These are phyloP conservation scores for Drosophila pseudotalamancana DNA, from an alignment of 2,888 invertebrate genomes.

Conservation along the genomic window DNA sequence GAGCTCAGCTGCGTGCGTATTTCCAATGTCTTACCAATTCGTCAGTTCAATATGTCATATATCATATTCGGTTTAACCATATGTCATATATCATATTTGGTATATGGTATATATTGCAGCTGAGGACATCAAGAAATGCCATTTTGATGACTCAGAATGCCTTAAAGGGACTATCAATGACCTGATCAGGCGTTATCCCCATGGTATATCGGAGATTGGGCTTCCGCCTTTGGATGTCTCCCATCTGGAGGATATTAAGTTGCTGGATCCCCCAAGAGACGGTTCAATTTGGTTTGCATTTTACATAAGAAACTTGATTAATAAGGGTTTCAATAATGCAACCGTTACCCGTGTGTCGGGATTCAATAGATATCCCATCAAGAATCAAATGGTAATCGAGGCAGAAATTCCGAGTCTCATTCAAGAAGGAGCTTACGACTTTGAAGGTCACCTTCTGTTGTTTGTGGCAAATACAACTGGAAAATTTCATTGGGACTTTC, in stretches of 20 bases:
- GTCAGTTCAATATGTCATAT: no score
- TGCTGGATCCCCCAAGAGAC: constrained; percentile 1
- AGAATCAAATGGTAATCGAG: constrained; percentile 43
- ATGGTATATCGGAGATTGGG: constrained; percentile 54
- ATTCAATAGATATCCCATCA: constrained; percentile 53
- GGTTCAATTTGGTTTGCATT: constrained; percentile 45
- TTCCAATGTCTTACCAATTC: not conserved
- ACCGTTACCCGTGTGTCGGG: constrained; percentile 56
- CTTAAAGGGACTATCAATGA: constrained; percentile 42
- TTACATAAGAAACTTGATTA: constrained; percentile 20
- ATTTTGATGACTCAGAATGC: constrained; percentile 45
- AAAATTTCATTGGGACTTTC: constrained; percentile 40
- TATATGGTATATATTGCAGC: constrained; percentile 29
- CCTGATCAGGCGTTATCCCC: constrained; percentile 39
- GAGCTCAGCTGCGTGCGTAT: constrained; percentile 33
- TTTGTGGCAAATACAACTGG: constrained; percentile 53
- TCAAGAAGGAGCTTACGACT: constrained; percentile 37
- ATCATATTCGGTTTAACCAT: not conserved
- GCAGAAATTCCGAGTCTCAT: constrained; percentile 46
- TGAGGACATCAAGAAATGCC: constrained; percentile 52
- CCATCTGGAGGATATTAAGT: not conserved
- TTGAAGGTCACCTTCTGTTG: constrained; percentile 33
- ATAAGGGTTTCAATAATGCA: constrained; percentile 52
- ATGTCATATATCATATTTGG: no score
- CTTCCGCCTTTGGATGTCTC: constrained; percentile 36